Base-by-base conservation (phyloP, 2,888 invertebrate species). In the Tuta absoluta region DNA sequence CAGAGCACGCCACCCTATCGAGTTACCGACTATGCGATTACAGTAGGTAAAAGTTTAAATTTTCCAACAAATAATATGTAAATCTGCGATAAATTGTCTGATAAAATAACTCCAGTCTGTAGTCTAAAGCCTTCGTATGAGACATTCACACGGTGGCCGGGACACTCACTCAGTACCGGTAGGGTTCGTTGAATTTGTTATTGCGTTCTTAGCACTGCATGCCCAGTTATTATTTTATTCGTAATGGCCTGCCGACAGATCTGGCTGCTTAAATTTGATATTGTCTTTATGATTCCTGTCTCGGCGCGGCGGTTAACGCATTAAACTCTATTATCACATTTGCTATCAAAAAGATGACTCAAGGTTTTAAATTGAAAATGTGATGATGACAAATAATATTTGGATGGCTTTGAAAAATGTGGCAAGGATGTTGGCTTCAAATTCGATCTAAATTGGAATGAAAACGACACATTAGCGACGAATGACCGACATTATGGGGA, bases 151-250 rank as follows among this genome's bases (percentile, higher is more conserved):
- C 91, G 90, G 90, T 89, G 85, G 84, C 80, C 81, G 75, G 81
- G 76, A 79, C 78, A 89, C 85, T 90, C 88, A 85, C 87, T 87
- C 88, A 85, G 82, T 88, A 89, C 89, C 86, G 86, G 89, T 86
- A 89, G 88, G 86, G 91, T 91, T 91, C 91, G 90, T 91, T 91
- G 91, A 89, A 91, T 91, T 91, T 89, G 87, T 91, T 91, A 91
- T 91, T 85, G 85, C 91, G 84, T 91, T 91, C 91, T 87, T 83
- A 85, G 89, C 87, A 87, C 83, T 51, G 51, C 61, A 58, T 57
- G 82, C 81, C 84, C 89, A 85, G 89, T 89, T 90, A 85, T 85
- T 84, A 85, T 85, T 82, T 85, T 82, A 82, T 77, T 83, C 77
- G 78, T 78, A 84, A 85, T 82, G 85, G 82, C 78, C 74, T 76